Evolutionary conservation across 2,888 invertebrate species (phyloP).

Genomic region (Tubiluchus corallicola): DNA sequence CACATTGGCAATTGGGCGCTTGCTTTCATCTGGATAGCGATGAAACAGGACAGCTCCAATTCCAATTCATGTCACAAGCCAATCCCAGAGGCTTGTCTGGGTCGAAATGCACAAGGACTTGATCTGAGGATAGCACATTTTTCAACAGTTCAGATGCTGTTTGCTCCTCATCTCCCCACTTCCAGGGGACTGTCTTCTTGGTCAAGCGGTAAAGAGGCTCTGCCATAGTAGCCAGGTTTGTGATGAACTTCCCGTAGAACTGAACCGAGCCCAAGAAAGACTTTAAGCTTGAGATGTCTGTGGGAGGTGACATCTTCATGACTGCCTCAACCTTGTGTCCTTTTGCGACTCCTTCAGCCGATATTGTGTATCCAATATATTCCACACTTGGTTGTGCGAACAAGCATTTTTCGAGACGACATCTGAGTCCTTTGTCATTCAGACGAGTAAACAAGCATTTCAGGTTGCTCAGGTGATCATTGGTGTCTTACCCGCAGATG

Average conservation of each 20-base stretch:
- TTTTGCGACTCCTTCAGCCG: conserved; percentile 9
- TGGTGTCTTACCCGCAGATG: neutral
- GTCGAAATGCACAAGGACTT: neutral
- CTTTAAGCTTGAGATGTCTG: conserved; percentile 10
- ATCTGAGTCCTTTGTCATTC: conserved; percentile 7
- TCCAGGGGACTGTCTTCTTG: too few species aligned
- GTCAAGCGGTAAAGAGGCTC: conserved; percentile 1
- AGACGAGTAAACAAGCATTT: neutral
- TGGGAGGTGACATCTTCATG: conserved; percentile 8
- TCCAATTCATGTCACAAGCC: neutral
- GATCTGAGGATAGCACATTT: too few species aligned
- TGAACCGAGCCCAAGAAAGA: too few species aligned
- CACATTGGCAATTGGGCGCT: neutral
- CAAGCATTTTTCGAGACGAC: conserved; percentile 10
- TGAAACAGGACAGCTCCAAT: neutral
- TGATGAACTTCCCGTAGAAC: conserved; percentile 10
- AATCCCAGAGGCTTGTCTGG: neutral
- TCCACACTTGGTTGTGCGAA: conserved; percentile 8
- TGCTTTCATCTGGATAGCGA: neutral
- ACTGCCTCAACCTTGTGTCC: conserved; percentile 9
- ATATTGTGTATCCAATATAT: conserved; percentile 8
- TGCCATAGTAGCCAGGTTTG: conserved; percentile 7
- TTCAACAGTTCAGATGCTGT: too few species aligned
- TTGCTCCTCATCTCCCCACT: too few species aligned
- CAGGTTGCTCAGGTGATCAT: too few species aligned